Conservation (phyloP, 2,797 vertebrate genomes). For the Anas georgica region DNA sequence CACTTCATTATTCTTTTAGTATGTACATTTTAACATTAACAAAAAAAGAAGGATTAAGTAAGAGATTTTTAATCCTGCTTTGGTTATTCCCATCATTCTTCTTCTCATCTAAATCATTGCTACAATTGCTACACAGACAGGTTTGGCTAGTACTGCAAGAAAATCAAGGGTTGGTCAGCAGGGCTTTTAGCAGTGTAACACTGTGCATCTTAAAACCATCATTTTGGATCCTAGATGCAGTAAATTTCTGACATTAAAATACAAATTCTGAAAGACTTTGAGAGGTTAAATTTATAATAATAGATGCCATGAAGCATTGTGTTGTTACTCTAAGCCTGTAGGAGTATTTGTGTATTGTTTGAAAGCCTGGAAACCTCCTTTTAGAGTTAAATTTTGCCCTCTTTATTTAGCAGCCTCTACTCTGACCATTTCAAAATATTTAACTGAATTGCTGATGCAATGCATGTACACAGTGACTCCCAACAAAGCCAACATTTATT, state of each 20-base stretch:
- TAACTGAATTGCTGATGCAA: conserved; percentile 26
- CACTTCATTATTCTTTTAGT: background rate
- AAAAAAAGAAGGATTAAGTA: background rate
- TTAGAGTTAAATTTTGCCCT: background rate
- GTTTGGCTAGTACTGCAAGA: conserved; percentile 41
- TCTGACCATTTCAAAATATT: background rate
- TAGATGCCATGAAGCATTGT: background rate
- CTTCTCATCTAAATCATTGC: background rate
- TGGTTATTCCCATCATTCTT: background rate
- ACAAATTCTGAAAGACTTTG: background rate
- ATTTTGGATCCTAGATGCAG: background rate
- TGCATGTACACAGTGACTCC: background rate
- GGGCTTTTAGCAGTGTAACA: background rate
- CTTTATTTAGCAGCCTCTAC: background rate
- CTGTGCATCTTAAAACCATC: background rate
- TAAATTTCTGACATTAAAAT: background rate
- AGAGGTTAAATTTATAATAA: background rate
- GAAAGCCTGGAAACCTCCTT: background rate
- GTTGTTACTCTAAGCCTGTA: background rate
- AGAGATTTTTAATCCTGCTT: conserved; percentile 1
- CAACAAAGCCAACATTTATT: conserved; percentile 17
- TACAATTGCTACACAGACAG: background rate
- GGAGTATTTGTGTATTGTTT: background rate
- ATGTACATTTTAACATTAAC: background rate
- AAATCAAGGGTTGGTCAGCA: background rate